Conservation (phyloP, 2,113 vertebrate genomes). For the Embiotoca jacksoni region DNA sequence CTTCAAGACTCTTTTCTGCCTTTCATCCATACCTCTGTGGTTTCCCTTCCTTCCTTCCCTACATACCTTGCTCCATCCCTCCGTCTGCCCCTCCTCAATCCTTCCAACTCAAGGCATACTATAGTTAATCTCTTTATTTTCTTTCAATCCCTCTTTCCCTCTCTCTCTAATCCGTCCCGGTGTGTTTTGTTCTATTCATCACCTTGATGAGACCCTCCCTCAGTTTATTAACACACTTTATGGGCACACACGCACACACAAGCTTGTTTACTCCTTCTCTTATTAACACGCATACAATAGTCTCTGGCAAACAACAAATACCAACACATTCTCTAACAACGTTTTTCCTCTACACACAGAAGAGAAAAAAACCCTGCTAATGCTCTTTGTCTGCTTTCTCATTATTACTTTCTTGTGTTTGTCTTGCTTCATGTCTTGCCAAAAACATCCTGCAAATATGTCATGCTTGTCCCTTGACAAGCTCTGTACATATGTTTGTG, state of each 20-base stretch:
- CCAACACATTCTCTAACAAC: slow-evolving; percentile 20
- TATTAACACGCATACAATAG: slow-evolving; percentile 49
- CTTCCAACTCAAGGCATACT: slow-evolving; percentile 49
- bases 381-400: slow-evolving; percentile 51
- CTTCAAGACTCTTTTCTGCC: slow-evolving; percentile 11
- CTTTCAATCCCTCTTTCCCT: not conserved
- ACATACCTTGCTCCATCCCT: slow-evolving; percentile 25
- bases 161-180: slow-evolving; percentile 49
- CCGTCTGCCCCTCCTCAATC: slow-evolving; percentile 39
- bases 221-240: slow-evolving; percentile 73
- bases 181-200: slow-evolving; percentile 75
- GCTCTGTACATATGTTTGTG: slow-evolving; percentile 21
- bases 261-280: slow-evolving; percentile 38
- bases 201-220: slow-evolving; percentile 75
- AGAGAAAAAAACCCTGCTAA: slow-evolving; percentile 11
- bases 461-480: slow-evolving; percentile 27
- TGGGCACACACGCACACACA: not conserved
- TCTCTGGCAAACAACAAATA: slow-evolving; percentile 49
- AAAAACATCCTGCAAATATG: slow-evolving; percentile 45
- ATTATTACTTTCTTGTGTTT: slow-evolving; percentile 56
- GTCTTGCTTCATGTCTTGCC: slow-evolving; percentile 63
- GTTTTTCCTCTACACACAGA: slow-evolving; percentile 35
- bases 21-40: slow-evolving; percentile 46
- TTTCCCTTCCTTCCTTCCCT: slow-evolving; percentile 9
- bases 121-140: slow-evolving; percentile 56